Percentiles rank a stretch among this genome's conserved stretches.
Conservation (phyloP, 1,140 invertebrate species). For the Marisa cornuarietis region DNA sequence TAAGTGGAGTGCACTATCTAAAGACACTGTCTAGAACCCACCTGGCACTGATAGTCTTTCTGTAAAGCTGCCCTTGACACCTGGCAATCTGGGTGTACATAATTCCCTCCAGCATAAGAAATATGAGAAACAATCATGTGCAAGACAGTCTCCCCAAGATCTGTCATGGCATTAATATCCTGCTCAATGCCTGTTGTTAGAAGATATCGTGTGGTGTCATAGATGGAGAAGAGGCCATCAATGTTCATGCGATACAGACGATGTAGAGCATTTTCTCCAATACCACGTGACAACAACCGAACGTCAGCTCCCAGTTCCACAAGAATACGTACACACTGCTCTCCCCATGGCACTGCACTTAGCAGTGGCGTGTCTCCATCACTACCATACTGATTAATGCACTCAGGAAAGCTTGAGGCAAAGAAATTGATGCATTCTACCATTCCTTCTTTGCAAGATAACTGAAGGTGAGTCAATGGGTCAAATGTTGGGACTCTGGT, state of each 20-base stretch:
- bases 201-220: constrained; percentile 58
- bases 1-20: no score
- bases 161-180: constrained; percentile 52
- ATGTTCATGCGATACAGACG: constrained; percentile 56
- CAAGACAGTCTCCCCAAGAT: constrained; percentile 55
- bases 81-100: constrained; percentile 39
- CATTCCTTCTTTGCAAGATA: constrained; percentile 54
- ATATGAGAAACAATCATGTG: constrained; percentile 59
- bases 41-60: constrained; percentile 54
- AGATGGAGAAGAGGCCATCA: constrained; percentile 56
- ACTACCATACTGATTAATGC: constrained; percentile 46
- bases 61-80: constrained; percentile 43
- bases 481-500: not conserved
- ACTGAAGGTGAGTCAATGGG: constrained; percentile 42
- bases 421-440: constrained; percentile 52
- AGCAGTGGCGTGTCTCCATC: constrained; percentile 57
- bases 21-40: not conserved
- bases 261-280: constrained; percentile 58
- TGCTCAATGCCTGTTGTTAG: constrained; percentile 61
- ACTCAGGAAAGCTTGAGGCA: constrained; percentile 42
- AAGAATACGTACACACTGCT: constrained; percentile 50
- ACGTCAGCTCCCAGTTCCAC: constrained; percentile 57
- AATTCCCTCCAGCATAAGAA: constrained; percentile 53
- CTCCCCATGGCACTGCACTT: constrained; percentile 57
- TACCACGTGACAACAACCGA: constrained; percentile 40